phyloP scores from a whole-genome alignment of 1,140 invertebrate species.

The Apis dorsata region DNA sequence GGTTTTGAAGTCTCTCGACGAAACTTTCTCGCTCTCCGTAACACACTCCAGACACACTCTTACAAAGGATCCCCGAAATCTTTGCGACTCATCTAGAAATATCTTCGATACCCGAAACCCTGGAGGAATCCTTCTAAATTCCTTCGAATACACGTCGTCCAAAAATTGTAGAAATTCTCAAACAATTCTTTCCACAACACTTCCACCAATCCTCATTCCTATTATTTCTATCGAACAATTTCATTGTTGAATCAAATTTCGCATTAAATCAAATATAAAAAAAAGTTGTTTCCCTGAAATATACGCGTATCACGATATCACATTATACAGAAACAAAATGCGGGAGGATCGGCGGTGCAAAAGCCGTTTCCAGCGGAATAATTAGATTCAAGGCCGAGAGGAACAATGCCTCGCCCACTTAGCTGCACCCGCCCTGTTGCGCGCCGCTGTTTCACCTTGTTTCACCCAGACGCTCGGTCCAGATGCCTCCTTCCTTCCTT shows the following conservation, averaged over 20 bases:
- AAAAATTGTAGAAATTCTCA: no score
- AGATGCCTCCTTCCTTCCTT: not conserved
- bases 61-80: not conserved
- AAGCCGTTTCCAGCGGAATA: conserved; percentile 62
- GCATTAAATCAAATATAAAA: no score
- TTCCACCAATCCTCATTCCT: no score
- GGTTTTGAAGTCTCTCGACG: not conserved
- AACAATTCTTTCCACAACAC: no score
- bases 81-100: not conserved
- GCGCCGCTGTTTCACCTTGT: conserved; percentile 42
- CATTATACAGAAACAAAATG: conserved; percentile 20
- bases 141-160: no score
- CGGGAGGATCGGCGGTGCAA: conserved; percentile 23
- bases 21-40: not conserved
- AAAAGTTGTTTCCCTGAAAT: no score
- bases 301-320: no score
- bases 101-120: not conserved
- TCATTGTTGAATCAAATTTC: no score
- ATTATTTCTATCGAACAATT: no score
- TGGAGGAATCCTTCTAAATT: not conserved
- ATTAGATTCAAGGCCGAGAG: conserved; percentile 67
- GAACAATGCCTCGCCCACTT: conserved; percentile 64
- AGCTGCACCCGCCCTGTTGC: conserved; percentile 42
- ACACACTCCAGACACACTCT: not conserved
- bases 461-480: not conserved